Evolutionary conservation across 2,113 vertebrate species (phyloP).

Genomic region (Barbus barbus): DNA sequence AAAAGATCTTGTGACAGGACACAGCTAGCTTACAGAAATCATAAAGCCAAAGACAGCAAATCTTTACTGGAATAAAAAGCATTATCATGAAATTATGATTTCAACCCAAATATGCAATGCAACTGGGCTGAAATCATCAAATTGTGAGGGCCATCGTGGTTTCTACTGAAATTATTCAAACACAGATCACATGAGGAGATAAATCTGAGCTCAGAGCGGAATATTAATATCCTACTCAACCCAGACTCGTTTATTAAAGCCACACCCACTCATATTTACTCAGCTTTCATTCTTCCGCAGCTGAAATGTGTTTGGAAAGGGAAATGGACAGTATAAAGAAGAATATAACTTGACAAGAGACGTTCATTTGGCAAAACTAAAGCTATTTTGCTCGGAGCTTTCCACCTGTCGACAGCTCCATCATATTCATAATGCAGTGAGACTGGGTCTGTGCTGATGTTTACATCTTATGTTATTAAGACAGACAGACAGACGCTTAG

Average conservation of each 20-base stretch:
- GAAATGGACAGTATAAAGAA: neutral
- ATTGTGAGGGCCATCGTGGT: neutral
- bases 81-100: neutral
- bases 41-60: neutral
- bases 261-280: slow-evolving; percentile 15
- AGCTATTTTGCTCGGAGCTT: neutral
- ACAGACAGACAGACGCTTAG: neutral
- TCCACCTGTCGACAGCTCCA: neutral
- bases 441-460: neutral
- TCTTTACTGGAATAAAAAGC: neutral
- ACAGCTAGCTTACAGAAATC: no score
- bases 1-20: no score
- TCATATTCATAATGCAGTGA: neutral
- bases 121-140: neutral
- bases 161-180: neutral
- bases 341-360: neutral
- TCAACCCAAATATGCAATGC: neutral
- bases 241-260: slow-evolving; percentile 18
- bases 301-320: neutral
- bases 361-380: neutral
- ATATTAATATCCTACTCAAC: neutral
- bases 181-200: neutral
- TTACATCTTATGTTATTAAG: neutral
- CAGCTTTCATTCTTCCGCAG: neutral
- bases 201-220: neutral